Percentiles rank a stretch among this genome's conserved stretches.
Evolutionary conservation across 2,888 invertebrate species (phyloP).

Genomic region (Tachina lurida): DNA sequence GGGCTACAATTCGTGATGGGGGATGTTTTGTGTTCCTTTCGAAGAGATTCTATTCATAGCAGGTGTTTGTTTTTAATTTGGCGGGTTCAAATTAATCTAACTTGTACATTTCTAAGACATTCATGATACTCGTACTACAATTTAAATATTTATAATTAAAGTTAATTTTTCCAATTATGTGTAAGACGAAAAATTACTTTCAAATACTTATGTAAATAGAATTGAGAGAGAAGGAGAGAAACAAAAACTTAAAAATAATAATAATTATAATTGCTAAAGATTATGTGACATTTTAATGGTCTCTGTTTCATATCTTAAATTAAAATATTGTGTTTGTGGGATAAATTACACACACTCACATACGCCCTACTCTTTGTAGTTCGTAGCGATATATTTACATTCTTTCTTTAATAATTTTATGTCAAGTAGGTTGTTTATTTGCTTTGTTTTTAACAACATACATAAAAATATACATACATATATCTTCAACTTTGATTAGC

Average conservation of each 20-base stretch:
- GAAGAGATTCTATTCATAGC: constrained; percentile 7
- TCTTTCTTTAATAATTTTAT: constrained; percentile 14
- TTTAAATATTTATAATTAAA: constrained; percentile 29
- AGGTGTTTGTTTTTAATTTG: not conserved
- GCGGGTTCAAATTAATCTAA: constrained; percentile 59
- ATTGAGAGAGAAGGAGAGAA: not conserved
- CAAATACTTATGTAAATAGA: not conserved
- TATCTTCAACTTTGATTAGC: constrained; percentile 24
- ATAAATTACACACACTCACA: constrained; percentile 26
- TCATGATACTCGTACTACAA: constrained; percentile 38
- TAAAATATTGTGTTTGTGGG: constrained; percentile 29
- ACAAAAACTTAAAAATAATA: constrained; percentile 9
- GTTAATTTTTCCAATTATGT: constrained; percentile 7
- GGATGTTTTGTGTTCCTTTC: constrained; percentile 1
- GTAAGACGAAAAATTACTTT: constrained; percentile 16
- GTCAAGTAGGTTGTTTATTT: constrained; percentile 22
- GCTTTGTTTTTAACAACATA: not conserved
- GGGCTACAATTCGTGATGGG: constrained; percentile 22
- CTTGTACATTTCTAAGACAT: constrained; percentile 62
- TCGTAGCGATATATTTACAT: not conserved
- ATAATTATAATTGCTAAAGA: constrained; percentile 33
- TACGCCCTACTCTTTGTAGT: not conserved
- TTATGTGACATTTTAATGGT: constrained; percentile 25
- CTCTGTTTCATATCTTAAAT: constrained; percentile 7
- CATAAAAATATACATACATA: not conserved